Conservation (phyloP, 2,113 vertebrate species). For the Conger conger region DNA sequence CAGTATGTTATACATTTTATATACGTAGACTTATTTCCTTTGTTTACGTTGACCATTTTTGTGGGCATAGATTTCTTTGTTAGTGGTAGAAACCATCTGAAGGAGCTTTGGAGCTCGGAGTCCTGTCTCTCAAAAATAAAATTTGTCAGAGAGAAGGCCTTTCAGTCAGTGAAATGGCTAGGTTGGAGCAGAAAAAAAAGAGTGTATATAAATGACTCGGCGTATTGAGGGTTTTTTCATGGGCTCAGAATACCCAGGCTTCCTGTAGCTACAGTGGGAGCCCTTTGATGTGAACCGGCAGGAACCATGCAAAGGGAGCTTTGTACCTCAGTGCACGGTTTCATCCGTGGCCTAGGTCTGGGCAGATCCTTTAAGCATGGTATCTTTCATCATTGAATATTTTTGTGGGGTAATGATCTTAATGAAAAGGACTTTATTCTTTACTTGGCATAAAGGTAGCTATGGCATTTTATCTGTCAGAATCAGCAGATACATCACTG, state of each 20-base stretch:
- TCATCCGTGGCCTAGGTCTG: background rate
- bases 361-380: background rate
- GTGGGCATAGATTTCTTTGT: slow-evolving; percentile 15
- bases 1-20: background rate
- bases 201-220: background rate
- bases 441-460: background rate
- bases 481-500: background rate
- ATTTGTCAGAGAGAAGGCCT: background rate
- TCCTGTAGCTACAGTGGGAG: background rate
- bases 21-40: background rate
- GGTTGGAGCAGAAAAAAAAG: background rate
- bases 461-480: background rate
- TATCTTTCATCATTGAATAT: background rate
- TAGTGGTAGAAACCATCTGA: slow-evolving; percentile 34
- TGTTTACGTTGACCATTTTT: background rate
- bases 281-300: background rate
- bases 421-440: background rate
- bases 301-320: background rate
- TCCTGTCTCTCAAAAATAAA: slow-evolving; percentile 52
- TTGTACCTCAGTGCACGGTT: background rate
- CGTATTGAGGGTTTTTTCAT: background rate
- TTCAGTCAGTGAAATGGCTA: slow-evolving; percentile 22
- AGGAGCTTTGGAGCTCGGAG: slow-evolving; percentile 19
- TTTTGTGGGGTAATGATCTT: background rate
- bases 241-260: background rate